Conservation (phyloP, 2,888 invertebrate genomes). For the Teinopalpus imperialis region DNA sequence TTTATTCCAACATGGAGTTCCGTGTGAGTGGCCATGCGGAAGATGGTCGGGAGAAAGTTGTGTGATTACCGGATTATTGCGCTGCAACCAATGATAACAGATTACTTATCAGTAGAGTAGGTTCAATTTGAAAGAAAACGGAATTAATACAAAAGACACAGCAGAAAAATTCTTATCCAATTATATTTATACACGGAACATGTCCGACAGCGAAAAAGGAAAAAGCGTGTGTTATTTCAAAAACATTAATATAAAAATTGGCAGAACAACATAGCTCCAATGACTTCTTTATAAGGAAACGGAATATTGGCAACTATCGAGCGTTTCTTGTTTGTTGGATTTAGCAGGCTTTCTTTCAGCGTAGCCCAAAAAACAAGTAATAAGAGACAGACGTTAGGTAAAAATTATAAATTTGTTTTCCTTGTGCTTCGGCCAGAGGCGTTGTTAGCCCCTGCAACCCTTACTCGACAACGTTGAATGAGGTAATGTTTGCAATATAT, state of each 20-base stretch:
- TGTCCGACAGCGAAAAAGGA: background rate
- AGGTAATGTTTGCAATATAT: no score
- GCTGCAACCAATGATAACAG: background rate
- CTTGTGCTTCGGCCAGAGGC: conserved; percentile 13
- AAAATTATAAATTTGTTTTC: conserved; percentile 35
- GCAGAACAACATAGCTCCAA: conserved; percentile 6
- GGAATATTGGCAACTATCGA: conserved; percentile 9
- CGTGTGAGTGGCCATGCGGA: background rate
- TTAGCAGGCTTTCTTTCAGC: background rate
- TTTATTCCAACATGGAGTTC: background rate
- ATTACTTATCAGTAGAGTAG: no score
- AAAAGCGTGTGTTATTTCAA: background rate
- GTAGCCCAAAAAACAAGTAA: conserved; percentile 3
- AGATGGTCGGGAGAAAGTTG: conserved; percentile 5
- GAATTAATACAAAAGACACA: no score
- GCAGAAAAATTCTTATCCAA: background rate
- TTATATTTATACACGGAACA: background rate
- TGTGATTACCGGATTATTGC: background rate
- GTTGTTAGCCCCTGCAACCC: background rate
- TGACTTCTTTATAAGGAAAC: conserved; percentile 1
- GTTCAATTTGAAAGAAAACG: no score
- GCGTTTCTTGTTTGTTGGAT: background rate
- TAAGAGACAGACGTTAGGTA: conserved; percentile 13
- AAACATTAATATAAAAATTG: conserved; percentile 5
- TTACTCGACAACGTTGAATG: background rate